These are phyloP conservation scores for Andrena flavipes DNA, from an alignment of 2,888 invertebrate genomes.

Conservation along the genomic window DNA sequence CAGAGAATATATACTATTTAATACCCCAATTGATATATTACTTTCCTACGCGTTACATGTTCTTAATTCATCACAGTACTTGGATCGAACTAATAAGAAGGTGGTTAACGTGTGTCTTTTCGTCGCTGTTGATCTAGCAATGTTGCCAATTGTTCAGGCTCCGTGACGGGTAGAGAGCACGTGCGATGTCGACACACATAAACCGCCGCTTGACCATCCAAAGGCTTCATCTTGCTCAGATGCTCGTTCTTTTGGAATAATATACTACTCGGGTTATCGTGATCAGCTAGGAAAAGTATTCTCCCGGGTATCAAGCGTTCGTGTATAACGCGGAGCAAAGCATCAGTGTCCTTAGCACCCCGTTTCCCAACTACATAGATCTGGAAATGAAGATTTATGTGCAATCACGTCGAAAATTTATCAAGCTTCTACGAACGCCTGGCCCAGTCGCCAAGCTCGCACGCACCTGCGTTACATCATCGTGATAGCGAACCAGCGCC, in stretches of 20 bases:
- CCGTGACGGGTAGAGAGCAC: conserved; percentile 91
- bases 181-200: conserved; percentile 92
- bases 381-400: conserved; percentile 83
- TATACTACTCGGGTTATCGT: conserved; percentile 83
- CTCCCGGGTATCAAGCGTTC: conserved; percentile 89
- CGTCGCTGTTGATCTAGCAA: conserved; percentile 82
- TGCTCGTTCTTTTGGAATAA: conserved; percentile 84
- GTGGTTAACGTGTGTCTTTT: not conserved
- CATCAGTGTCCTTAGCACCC: conserved; percentile 88
- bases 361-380: conserved; percentile 89
- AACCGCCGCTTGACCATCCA: conserved; percentile 89
- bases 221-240: conserved; percentile 86
- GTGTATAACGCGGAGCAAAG: conserved; percentile 89
- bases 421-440: conserved; percentile 8
- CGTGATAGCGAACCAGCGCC: conserved; percentile 89
- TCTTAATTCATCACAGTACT: not conserved
- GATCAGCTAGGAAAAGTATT: conserved; percentile 89
- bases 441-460: not conserved
- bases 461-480: conserved; percentile 90
- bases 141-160: conserved; percentile 87
- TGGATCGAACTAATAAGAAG: not conserved
- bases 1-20: not conserved
- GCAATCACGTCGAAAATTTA: not conserved
- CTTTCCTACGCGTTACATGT: not conserved
- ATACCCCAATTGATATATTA: not conserved